Evolutionary conservation across 2,888 invertebrate genomes (phyloP), one percentile per base, ranked within the genome.

Genomic region (Prosopocoilus inquinatus): DNA sequence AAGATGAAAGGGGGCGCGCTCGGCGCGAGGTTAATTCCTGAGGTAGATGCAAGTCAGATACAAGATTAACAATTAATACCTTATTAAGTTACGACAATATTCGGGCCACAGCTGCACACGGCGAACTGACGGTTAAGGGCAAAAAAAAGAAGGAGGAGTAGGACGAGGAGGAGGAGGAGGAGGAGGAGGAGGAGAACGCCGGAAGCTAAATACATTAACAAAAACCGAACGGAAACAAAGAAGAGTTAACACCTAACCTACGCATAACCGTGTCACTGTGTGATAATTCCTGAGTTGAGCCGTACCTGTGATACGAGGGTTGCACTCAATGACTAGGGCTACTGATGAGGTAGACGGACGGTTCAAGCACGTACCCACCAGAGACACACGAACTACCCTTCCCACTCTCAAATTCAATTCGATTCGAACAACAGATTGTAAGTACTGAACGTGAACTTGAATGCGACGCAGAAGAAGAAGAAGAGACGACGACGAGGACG

Each of bases 301-400:
- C 52, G 52, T 53, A 57, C 57, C 53, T 52, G 36, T 49, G 52
- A 45, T 56, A 56, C 51, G 47, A 51, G 44, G 51, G 47, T 57
- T 53, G 53, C 56, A 52, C 57, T 57, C 57, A 57, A 57, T 57
- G 57, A 57, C 57, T 57, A 57, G 57, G 57, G 57, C 52, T 53
- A 53, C 52, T 52, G 51, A 57, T 57, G 57, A 57, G 57, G 57
- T 57, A 57, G 57, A 53, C 53, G 57, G 57, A 57, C 57, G 57
- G 57, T 57, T 57, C 53, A 52, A 53, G 57, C 57, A 57, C 57
- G 52, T 53, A 57, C 52, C 57, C 57, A 52, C 57, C 52, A 55
- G 46, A 46, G 11, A 46, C 46, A 47, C 33, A 47, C 47, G 33
- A 15, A 16, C 47, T 50, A 55, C 46, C 46, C 55, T 55, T 47